Evolutionary conservation across 2,888 invertebrate genomes (phyloP), one percentile per base, ranked within the genome.

Genomic region (Acleris emargana): DNA sequence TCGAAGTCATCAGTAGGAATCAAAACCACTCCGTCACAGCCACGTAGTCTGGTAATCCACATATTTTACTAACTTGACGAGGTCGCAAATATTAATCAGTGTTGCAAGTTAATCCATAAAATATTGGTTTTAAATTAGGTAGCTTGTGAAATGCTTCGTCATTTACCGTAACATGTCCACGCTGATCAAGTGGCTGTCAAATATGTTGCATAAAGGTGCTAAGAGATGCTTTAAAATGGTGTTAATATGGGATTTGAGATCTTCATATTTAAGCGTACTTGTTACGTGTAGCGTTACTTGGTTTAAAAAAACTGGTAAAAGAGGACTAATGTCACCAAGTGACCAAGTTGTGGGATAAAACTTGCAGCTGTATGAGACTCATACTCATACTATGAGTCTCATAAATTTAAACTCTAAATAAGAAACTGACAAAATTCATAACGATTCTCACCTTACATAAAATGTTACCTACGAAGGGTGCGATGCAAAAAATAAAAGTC

Each of bases 161-260:
- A 58, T 58, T 32, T 50, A 45, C 43, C 32, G 32, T 32, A 32
- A 32, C 9, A 28, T 28, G 9, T 32, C 9, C 32, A 9, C 9
- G 9, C 32, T 9, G 32, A 45, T 13, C 22, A 45, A 43, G 42
- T 52, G 22, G 50, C 51, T 52, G n/a, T 51, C 32, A 51, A 63
- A 42, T 32, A 58, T 38, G 63, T 58, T 38, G 63, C 58, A 22
- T 58, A 63, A 58, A 58, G 58, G 58, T 53, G 45, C 52, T 63
- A 58, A 63, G 25, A 58, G 62, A 5, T 51, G 22, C 32, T 58
- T 58, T 17, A 52, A 25, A 58, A 51, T 20, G 25, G n/a, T 62
- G 42, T 18, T 38, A 49, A 49, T 42, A 18, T 11, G 60, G 13
- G 53, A 47, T 58, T 51, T 50, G 18, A 32, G 32, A 57, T 11